phyloP scores from a whole-genome alignment of 2,113 vertebrate genomes.

The Xenopus laevis region DNA sequence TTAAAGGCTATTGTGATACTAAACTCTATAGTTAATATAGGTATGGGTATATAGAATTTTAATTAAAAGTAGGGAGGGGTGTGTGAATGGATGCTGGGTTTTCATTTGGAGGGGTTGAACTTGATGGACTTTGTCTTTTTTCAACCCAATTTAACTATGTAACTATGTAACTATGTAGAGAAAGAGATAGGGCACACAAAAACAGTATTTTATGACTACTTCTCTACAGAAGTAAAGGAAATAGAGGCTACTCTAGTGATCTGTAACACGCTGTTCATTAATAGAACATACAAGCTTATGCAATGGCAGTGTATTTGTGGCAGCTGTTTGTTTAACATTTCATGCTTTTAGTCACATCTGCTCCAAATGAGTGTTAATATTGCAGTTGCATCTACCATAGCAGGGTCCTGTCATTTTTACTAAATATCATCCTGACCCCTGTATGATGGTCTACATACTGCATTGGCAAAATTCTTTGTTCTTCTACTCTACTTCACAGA shows the following conservation, averaged over 20 bases:
- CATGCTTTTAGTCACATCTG: constrained; percentile 97
- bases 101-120: no score
- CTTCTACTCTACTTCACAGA: constrained; percentile 30
- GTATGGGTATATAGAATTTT: no score
- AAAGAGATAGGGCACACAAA: no score
- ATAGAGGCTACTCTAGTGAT: constrained; percentile 55
- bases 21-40: no score
- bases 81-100: no score
- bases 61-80: no score
- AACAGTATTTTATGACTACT: constrained; percentile 45
- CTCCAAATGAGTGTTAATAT: constrained; percentile 96
- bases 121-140: no score
- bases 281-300: constrained; percentile 73
- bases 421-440: constrained; percentile 82
- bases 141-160: no score
- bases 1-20: no score
- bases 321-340: constrained; percentile 99
- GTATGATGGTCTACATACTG: constrained; percentile 58
- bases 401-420: constrained; percentile 87
- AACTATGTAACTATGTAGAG: no score
- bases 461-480: constrained; percentile 20
- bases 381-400: constrained; percentile 84
- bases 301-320: constrained; percentile 83
- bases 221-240: constrained; percentile 53
- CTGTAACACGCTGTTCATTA: constrained; percentile 57